Evolutionary conservation across 2,113 vertebrate species (phyloP).

Genomic region (Piprites chloris): DNA sequence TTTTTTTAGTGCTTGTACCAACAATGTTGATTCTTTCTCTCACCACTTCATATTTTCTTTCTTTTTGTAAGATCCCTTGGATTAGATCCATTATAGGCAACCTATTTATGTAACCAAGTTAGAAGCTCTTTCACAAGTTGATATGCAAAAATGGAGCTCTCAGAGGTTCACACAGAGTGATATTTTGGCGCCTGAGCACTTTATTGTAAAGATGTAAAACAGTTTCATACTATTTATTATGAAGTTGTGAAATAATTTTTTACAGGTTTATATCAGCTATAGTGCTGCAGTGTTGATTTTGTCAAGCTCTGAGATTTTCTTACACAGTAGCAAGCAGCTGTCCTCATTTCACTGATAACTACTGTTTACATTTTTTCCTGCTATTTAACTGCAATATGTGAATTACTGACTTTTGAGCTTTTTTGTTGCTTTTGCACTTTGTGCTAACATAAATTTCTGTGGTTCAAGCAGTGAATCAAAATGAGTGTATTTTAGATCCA

Average conservation of each 20-base stretch:
- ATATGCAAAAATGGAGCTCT: neutral
- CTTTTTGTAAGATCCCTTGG: neutral
- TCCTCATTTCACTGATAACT: slow-evolving; percentile 16
- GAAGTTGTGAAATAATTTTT: neutral
- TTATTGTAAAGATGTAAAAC: neutral
- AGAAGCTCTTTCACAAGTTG: neutral
- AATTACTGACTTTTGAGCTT: neutral
- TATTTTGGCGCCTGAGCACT: neutral
- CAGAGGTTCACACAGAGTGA: neutral
- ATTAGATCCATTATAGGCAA: neutral
- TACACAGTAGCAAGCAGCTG: neutral
- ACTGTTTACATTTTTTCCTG: neutral
- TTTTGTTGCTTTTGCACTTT: neutral
- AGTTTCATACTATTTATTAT: neutral
- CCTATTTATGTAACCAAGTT: neutral
- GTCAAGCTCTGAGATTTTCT: neutral
- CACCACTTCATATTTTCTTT: slow-evolving; percentile 16
- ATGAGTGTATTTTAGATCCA: neutral
- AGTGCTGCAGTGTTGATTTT: neutral
- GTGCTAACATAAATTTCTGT: neutral
- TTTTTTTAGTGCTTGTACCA: neutral
- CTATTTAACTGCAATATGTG: neutral
- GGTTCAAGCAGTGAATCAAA: neutral
- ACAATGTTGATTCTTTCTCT: slow-evolving; percentile 10
- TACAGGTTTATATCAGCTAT: neutral